Evolutionary conservation across 2,888 invertebrate species (phyloP).

Genomic region (Agrotis exclamationis): DNA sequence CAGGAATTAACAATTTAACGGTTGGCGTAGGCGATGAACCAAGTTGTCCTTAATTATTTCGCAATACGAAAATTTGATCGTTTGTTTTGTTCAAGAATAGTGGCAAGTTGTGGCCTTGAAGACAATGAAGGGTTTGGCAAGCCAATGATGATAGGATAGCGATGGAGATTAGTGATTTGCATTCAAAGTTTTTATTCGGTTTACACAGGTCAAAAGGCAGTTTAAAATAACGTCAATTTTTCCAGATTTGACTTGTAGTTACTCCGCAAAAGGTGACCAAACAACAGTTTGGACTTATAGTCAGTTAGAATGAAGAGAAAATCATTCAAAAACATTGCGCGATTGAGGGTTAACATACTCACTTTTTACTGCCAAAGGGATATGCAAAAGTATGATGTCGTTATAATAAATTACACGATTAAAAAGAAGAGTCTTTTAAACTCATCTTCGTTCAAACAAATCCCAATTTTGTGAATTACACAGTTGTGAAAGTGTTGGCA

Average conservation of each 20-base stretch:
- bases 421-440: constrained; percentile 4
- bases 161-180: neutral
- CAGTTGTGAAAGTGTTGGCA: constrained; percentile 67
- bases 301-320: no score
- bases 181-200: neutral
- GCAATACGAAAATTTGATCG: constrained; percentile 47
- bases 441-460: constrained; percentile 42
- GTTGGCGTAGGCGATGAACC: constrained; percentile 56
- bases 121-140: neutral
- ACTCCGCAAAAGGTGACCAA: no score
- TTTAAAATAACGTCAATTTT: no score
- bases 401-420: no score
- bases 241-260: no score
- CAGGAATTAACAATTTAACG: constrained; percentile 50
- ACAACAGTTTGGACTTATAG: no score
- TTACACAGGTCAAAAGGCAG: no score
- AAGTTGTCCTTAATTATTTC: constrained; percentile 54
- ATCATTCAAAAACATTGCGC: no score
- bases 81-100: constrained; percentile 31
- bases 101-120: constrained; percentile 25
- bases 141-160: neutral
- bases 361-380: no score
- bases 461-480: constrained; percentile 32
- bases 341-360: no score
- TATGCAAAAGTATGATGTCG: no score